These are phyloP conservation scores for Cynoglossus semilaevis DNA, from an alignment of 2,113 vertebrate genomes.

Conservation along the genomic window DNA sequence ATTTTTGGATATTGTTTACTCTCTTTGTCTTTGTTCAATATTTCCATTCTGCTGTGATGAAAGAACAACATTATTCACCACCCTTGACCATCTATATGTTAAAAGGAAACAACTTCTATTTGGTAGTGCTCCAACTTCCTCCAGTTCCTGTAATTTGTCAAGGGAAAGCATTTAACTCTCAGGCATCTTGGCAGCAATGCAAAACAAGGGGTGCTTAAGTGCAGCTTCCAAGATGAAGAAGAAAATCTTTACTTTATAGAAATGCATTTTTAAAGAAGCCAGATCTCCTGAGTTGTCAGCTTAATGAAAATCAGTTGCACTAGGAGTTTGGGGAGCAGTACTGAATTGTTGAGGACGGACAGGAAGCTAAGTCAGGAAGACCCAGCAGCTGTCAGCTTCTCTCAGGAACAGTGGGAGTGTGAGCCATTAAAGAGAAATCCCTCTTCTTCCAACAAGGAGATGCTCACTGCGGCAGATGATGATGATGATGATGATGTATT, in stretches of 20 bases:
- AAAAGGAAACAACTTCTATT: constrained; percentile 35
- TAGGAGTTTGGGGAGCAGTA: not conserved
- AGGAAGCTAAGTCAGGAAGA: constrained; percentile 59
- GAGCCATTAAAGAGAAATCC: constrained; percentile 37
- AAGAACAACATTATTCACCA: too few species aligned
- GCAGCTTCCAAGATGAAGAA: not conserved
- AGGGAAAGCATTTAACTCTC: constrained; percentile 17
- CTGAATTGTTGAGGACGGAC: constrained; percentile 46
- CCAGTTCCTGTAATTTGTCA: constrained; percentile 40
- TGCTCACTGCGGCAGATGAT: constrained; percentile 10
- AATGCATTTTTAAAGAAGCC: not conserved
- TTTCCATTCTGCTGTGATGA: too few species aligned
- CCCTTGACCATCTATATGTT: too few species aligned
- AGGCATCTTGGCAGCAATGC: constrained; percentile 11
- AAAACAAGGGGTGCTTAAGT: not conserved
- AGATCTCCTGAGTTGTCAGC: not conserved
- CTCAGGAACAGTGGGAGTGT: constrained; percentile 21
- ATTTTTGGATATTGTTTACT: too few species aligned
- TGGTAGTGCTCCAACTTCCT: constrained; percentile 42
- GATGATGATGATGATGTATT: not conserved
- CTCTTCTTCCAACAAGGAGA: constrained; percentile 4
- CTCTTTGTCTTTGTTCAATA: too few species aligned
- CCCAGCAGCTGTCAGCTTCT: constrained; percentile 51
- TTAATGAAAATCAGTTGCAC: constrained; percentile 12
- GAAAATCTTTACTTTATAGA: constrained; percentile 1